Evolutionary conservation across 2,888 invertebrate species (phyloP), one percentile per base, ranked within the genome.

Genomic region (Acanthacorydalis orientalis): DNA sequence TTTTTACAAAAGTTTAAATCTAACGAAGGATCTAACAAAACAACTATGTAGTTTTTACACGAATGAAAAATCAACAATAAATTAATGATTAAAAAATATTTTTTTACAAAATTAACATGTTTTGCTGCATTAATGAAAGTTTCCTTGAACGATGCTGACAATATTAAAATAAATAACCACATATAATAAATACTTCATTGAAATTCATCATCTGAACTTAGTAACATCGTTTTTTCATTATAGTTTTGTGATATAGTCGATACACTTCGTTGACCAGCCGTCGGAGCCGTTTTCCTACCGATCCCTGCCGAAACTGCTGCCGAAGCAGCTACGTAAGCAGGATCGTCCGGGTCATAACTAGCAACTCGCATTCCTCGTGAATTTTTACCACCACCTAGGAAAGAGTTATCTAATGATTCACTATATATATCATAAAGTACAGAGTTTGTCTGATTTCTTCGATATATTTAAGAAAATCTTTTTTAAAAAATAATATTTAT

Each of bases 151-250:
- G 23, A 23, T 23, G 23, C 23, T 23, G 23, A 23, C 23, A 23
- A 23, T 23, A 23, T 23, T 23, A 23, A 23, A 23, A 23, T 23
- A 23, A 23, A 23, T 23, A 6, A 23, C 23, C 23, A n/a, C n/a
- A 23, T 23, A 23, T 23, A 6, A 23, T 2, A 23, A 23, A 23
- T 23, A 23, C 23, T 47, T 42, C 34, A 47, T 37, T 47, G 47
- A 31, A 47, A 47, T 49, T 95, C 95, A 65, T 95, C 95, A 63
- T 95, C 95, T 54, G 92, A 92, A 70, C 90, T 91, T 55, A 95
- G 77, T 53, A 95, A 75, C 73, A 92, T 91, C 37, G 93, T 91
- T 72, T 93, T 93, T 74, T 95, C 95, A 67, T 88, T 92, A 71
- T 91, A 91, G 67, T 85, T 85, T 58, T 83, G 80, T 55, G 80